Evolutionary conservation across 1,140 invertebrate species (phyloP).

Genomic region (Drosophila parabipectinata): DNA sequence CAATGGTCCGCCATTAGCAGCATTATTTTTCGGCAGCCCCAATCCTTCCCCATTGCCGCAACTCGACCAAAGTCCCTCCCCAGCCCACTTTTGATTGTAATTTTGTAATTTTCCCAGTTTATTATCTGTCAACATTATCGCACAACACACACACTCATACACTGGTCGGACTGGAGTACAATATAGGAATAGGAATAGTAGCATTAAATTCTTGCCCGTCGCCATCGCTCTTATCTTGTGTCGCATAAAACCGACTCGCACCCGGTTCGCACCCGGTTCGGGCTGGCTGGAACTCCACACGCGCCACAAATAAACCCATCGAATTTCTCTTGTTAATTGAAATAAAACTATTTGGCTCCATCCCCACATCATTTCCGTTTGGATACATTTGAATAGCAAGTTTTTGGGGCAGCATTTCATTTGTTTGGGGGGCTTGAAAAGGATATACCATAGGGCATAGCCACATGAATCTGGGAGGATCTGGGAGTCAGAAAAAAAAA

Average conservation of each 20-base stretch:
- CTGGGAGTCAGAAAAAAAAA: no score
- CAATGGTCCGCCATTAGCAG: conserved; percentile 77
- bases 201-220: conserved; percentile 69
- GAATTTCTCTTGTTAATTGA: conserved; percentile 82
- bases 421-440: neutral
- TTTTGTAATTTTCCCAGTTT: conserved; percentile 82
- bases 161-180: conserved; percentile 12
- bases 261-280: neutral
- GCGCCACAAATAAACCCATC: conserved; percentile 78
- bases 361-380: neutral
- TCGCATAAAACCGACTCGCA: conserved; percentile 65
- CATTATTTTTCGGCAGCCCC: conserved; percentile 24
- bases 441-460: no score
- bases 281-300: neutral
- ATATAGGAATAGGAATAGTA: conserved; percentile 3
- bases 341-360: conserved; percentile 74
- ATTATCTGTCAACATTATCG: conserved; percentile 82
- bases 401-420: conserved; percentile 10
- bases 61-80: conserved; percentile 41
- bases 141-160: conserved; percentile 60
- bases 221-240: conserved; percentile 80
- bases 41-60: conserved; percentile 17
- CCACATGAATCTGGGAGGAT: no score
- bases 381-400: neutral
- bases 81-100: conserved; percentile 68